A percentile compares a stretch with the other conserved stretches of the same genome.
These are phyloP conservation scores for Alsophila aescularia DNA, from an alignment of 2,888 invertebrate genomes.

Conservation along the genomic window DNA sequence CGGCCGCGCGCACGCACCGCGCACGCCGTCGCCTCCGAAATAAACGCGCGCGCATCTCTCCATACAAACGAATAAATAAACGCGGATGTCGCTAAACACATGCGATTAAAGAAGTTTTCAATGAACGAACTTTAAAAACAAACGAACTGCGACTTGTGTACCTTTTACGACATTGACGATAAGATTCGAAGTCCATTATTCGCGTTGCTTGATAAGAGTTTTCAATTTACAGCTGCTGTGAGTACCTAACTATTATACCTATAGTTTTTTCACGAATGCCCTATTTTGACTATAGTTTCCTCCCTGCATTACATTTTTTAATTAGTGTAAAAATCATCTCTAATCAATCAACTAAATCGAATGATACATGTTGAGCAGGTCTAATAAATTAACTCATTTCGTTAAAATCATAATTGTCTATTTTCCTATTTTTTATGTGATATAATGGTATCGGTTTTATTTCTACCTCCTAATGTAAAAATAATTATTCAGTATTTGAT, in stretches of 20 bases:
- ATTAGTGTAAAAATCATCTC: too few relatives aligned
- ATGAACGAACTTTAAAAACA: slow-evolving; percentile 14
- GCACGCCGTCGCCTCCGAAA: not conserved
- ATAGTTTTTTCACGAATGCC: slow-evolving; percentile 7
- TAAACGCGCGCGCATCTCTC: slow-evolving; percentile 8
- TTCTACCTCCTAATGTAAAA: too few relatives aligned
- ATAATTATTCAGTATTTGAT: too few relatives aligned
- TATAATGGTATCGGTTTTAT: too few relatives aligned
- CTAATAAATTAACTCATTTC: too few relatives aligned
- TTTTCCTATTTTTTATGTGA: too few relatives aligned
- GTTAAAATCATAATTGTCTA: too few relatives aligned
- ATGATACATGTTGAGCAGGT: too few relatives aligned
- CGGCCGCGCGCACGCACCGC: slow-evolving; percentile 10
- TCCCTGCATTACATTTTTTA: too few relatives aligned
- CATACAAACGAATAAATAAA: slow-evolving; percentile 1
- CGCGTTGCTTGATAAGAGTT: slow-evolving; percentile 52
- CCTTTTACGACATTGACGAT: slow-evolving; percentile 35
- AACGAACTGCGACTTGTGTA: slow-evolving; percentile 30
- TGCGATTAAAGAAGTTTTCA: slow-evolving; percentile 7
- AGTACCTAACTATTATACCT: slow-evolving; percentile 48
- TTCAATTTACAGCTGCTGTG: slow-evolving; percentile 67
- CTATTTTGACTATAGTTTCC: not conserved
- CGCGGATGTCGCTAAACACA: not conserved
- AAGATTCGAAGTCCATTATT: slow-evolving; percentile 41
- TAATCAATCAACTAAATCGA: too few relatives aligned